These are phyloP conservation scores for Automeris io DNA, from an alignment of 2,888 invertebrate species.

Conservation along the genomic window DNA sequence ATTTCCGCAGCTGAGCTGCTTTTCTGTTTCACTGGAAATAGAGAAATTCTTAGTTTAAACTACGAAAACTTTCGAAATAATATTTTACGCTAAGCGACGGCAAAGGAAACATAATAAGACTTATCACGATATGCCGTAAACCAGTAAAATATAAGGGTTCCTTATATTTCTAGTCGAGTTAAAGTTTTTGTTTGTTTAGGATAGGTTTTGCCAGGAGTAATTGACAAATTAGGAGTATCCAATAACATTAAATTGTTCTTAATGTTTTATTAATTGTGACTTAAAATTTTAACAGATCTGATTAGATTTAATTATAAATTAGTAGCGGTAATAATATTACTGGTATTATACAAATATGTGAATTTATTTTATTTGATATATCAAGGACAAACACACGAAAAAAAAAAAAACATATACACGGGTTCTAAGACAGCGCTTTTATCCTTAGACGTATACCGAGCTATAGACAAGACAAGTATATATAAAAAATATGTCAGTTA, in stretches of 20 bases:
- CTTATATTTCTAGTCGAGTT: slow-evolving; percentile 33
- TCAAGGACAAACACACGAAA: no score
- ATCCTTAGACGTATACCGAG: no score
- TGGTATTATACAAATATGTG: no score
- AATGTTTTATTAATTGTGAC: slow-evolving; percentile 15
- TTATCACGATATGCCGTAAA: slow-evolving; percentile 20
- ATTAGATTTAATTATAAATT: not conserved
- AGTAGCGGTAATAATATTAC: no score
- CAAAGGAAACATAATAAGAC: slow-evolving; percentile 28
- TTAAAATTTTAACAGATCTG: not conserved
- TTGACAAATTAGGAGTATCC: slow-evolving; percentile 51
- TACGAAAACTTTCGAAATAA: slow-evolving; percentile 20
- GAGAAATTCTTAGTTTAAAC: slow-evolving; percentile 6
- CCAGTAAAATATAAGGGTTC: slow-evolving; percentile 25
- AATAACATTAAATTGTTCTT: slow-evolving; percentile 34
- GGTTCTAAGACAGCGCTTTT: no score
- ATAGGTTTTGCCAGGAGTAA: slow-evolving; percentile 39
- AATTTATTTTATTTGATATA: no score
- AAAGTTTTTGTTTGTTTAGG: slow-evolving; percentile 45
- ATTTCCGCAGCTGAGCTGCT: not conserved
- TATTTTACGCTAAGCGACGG: slow-evolving; percentile 24
- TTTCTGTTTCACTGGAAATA: not conserved
- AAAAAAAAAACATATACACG: no score
- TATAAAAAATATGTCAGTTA: no score
- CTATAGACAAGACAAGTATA: no score